phyloP scores from a whole-genome alignment of 1,140 invertebrate species.

The Drosophila subobscura region DNA sequence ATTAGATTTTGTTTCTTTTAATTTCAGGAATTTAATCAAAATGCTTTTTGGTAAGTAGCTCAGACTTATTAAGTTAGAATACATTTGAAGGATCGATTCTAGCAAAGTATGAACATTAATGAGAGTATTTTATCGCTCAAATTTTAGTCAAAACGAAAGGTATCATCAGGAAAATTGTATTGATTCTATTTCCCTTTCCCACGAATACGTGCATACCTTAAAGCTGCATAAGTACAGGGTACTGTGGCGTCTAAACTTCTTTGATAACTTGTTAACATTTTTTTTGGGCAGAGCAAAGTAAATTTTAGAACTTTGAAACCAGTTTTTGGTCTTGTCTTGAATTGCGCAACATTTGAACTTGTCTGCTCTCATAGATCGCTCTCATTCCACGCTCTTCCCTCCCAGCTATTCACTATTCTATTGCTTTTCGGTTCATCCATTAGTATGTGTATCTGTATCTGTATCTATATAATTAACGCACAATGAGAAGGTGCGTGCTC shows the following conservation, averaged over 20 bases:
- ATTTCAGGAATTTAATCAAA: too few relatives aligned
- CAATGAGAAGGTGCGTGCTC: constrained; percentile 75
- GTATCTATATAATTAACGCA: constrained; percentile 77
- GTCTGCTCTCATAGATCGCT: constrained; percentile 18
- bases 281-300: constrained; percentile 63
- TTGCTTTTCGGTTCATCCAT: constrained; percentile 53
- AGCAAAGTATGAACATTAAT: too few relatives aligned
- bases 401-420: constrained; percentile 19
- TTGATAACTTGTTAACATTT: constrained; percentile 80
- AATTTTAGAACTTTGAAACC: constrained; percentile 70
- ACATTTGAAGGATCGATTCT: too few relatives aligned
- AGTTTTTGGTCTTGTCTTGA: constrained; percentile 47
- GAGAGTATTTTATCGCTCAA: too few relatives aligned
- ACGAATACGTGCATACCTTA: too few relatives aligned
- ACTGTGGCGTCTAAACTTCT: constrained; percentile 44
- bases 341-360: constrained; percentile 57
- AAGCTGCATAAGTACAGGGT: too few relatives aligned
- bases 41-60: too few relatives aligned
- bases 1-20: too few relatives aligned
- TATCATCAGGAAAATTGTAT: constrained; percentile 16
- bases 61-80: too few relatives aligned
- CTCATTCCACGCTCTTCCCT: constrained; percentile 23
- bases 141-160: constrained; percentile 1
- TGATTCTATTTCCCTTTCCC: too few relatives aligned
- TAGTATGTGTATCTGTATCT: constrained; percentile 40